Evolutionary conservation across 2,888 invertebrate genomes (phyloP).

Genomic region (Drosophila phalerata): DNA sequence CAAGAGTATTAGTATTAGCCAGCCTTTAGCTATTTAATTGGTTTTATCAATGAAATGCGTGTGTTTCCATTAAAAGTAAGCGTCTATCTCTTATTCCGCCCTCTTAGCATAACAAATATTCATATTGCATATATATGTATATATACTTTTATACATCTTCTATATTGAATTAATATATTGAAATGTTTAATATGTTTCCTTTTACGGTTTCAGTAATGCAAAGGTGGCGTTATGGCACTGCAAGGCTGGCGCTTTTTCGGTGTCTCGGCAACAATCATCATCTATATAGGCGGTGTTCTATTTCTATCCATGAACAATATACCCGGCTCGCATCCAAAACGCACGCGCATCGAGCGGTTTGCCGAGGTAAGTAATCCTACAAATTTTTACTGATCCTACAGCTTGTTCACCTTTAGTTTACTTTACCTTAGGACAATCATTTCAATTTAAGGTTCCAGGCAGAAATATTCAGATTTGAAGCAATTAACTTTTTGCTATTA

Average conservation of each 20-base stretch:
- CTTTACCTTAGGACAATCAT: too few species aligned
- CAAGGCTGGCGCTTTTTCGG: slow-evolving; percentile 86
- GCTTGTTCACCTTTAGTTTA: too few species aligned
- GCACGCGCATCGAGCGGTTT: slow-evolving; percentile 82
- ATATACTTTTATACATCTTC: neutral
- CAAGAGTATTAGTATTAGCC: neutral
- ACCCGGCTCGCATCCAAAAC: slow-evolving; percentile 83
- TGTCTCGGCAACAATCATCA: slow-evolving; percentile 85
- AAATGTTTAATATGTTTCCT: neutral
- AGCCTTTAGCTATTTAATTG: slow-evolving; percentile 49
- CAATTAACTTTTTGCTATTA: too few species aligned
- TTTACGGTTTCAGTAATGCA: slow-evolving; percentile 75
- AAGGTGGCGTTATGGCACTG: slow-evolving; percentile 84
- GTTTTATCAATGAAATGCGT: slow-evolving; percentile 52
- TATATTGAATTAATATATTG: slow-evolving; percentile 2
- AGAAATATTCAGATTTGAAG: too few species aligned
- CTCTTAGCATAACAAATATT: slow-evolving; percentile 7
- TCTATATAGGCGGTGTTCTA: slow-evolving; percentile 85
- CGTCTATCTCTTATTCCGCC: slow-evolving; percentile 2
- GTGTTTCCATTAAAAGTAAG: slow-evolving; percentile 25
- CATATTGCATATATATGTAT: neutral
- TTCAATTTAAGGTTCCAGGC: too few species aligned
- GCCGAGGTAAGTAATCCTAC: slow-evolving; percentile 78
- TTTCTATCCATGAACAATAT: slow-evolving; percentile 85
- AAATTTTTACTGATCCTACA: neutral